Conservation (phyloP, 2,888 invertebrate species). For the Netelia inedita region DNA sequence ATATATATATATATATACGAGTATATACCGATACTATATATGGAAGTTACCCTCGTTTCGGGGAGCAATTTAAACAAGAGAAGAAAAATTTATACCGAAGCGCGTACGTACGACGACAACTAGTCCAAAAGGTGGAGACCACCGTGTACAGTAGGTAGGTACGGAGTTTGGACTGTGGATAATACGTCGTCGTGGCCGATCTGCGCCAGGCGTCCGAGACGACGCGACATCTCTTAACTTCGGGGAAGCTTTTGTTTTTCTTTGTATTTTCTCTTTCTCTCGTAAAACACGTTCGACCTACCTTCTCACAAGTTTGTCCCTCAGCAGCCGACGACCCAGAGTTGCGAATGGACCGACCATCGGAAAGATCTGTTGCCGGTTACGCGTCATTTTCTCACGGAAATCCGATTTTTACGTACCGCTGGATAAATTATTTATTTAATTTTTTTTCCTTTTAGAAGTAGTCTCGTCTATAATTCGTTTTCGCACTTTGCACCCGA, state of each 20-base stretch:
- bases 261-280: conserved; percentile 1
- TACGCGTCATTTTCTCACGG: conserved; percentile 80
- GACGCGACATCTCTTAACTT: background rate
- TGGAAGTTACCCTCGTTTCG: conserved; percentile 18
- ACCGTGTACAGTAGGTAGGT: background rate
- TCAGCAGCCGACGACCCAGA: conserved; percentile 86
- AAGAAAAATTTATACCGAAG: conserved; percentile 42
- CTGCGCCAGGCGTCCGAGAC: background rate
- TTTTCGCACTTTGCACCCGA: background rate
- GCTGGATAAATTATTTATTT: conserved; percentile 17
- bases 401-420: background rate
- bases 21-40: conserved; percentile 19
- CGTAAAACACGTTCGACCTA: conserved; percentile 76
- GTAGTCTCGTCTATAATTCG: background rate
- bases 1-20: background rate
- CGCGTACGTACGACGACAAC: background rate
- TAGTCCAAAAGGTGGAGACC: background rate
- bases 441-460: conserved; percentile 24
- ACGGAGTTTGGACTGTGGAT: conserved; percentile 2
- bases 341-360: conserved; percentile 86
- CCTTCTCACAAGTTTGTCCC: conserved; percentile 87
- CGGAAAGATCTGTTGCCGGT: conserved; percentile 86
- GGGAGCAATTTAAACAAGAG: conserved; percentile 46
- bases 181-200: conserved; percentile 3
- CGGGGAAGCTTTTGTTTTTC: background rate